Evolutionary conservation across 2,888 invertebrate species (phyloP).

Genomic region (Drosophila borborema): DNA sequence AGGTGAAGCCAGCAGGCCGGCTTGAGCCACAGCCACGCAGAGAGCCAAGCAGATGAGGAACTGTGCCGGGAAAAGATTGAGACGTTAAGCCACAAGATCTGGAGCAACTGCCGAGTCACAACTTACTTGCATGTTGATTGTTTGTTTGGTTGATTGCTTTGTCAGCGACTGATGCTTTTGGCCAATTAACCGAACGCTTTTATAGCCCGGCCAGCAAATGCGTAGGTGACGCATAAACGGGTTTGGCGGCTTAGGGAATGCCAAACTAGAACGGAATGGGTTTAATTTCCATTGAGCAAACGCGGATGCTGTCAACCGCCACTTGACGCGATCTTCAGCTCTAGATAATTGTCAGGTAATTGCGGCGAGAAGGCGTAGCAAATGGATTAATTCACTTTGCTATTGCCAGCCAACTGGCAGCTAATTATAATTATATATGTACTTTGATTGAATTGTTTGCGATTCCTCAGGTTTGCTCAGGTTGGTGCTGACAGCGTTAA

Average conservation of each 20-base stretch:
- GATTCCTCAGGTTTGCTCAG: neutral
- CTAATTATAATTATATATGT: constrained; percentile 4
- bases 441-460: neutral
- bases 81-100: neutral
- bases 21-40: constrained; percentile 55
- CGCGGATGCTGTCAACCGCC: constrained; percentile 55
- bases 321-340: constrained; percentile 37
- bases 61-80: constrained; percentile 11
- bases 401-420: neutral
- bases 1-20: constrained; percentile 54
- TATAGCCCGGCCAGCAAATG: constrained; percentile 34
- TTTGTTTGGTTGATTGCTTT: constrained; percentile 27
- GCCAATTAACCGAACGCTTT: constrained; percentile 43
- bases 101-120: neutral
- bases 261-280: constrained; percentile 50
- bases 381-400: constrained; percentile 46
- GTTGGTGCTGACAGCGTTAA: constrained; percentile 2
- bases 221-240: constrained; percentile 32
- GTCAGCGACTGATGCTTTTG: constrained; percentile 51
- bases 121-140: constrained; percentile 57
- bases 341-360: constrained; percentile 32
- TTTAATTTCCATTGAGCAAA: constrained; percentile 21
- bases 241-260: constrained; percentile 43
- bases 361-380: constrained; percentile 41
- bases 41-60: constrained; percentile 58